Conservation (phyloP, 2,113 vertebrate species). For the Atrichornis clamosus region DNA sequence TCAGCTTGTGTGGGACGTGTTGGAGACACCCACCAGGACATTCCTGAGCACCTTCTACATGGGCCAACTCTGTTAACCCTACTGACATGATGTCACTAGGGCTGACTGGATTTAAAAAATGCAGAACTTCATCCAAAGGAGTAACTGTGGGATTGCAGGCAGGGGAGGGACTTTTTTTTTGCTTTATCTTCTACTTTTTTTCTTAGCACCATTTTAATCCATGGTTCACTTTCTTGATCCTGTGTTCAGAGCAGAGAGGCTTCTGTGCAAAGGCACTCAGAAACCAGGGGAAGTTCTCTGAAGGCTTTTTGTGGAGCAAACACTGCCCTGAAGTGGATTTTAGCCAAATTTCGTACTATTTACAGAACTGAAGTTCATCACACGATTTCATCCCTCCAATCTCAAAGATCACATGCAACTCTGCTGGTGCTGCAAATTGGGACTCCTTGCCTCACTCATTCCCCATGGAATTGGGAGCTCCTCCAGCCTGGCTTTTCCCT, state of each 20-base stretch:
- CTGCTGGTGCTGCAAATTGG: neutral
- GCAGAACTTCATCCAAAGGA: neutral
- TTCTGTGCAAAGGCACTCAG: neutral
- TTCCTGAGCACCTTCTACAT: neutral
- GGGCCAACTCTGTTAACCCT: neutral
- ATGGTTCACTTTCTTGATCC: neutral
- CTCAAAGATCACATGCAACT: fast-evolving
- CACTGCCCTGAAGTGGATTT: neutral
- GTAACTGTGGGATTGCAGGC: neutral
- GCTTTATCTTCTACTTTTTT: neutral
- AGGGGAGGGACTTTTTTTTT: neutral
- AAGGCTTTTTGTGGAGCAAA: neutral
- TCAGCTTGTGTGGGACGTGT: neutral
- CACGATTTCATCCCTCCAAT: fast-evolving
- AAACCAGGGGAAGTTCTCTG: neutral
- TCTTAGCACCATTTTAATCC: neutral
- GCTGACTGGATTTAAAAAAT: neutral
- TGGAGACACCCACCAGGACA: neutral
- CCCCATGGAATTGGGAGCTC: neutral
- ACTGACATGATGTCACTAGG: neutral
- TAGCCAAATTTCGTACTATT: neutral
- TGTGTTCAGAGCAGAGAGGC: neutral
- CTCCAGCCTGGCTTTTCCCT: neutral
- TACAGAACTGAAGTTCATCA: neutral
- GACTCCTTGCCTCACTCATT: fast-evolving